phyloP scores from a whole-genome alignment of 2,113 vertebrate species.

The Acrocephalus kingi region DNA sequence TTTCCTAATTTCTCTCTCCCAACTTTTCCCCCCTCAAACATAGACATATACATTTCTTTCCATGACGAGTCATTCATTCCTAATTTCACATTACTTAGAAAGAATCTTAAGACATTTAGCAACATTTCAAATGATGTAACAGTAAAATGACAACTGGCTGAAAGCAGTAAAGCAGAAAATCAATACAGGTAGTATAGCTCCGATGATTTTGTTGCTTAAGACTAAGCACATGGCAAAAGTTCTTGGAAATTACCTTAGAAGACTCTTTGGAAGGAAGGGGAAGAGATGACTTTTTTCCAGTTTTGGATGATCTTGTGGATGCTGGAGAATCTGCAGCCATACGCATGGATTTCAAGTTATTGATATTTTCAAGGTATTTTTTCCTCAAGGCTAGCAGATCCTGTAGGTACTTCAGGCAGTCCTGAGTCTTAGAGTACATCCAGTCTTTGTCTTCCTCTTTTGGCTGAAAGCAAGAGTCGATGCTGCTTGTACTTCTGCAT shows the following conservation, averaged over 20 bases:
- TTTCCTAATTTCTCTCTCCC: background rate
- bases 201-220: background rate
- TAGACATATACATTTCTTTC: background rate
- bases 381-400: slow-evolving; percentile 89
- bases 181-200: background rate
- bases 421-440: slow-evolving; percentile 89
- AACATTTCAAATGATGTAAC: background rate
- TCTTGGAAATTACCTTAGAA: slow-evolving; percentile 68
- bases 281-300: slow-evolving; percentile 70
- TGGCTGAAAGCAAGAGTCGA: slow-evolving; percentile 80
- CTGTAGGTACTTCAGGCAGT: slow-evolving; percentile 91
- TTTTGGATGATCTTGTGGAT: slow-evolving; percentile 60
- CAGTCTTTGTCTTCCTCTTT: slow-evolving; percentile 88
- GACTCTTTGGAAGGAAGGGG: slow-evolving; percentile 54
- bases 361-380: slow-evolving; percentile 84
- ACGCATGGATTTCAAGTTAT: slow-evolving; percentile 75
- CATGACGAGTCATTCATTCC: background rate
- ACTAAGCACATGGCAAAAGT: background rate
- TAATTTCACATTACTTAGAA: background rate
- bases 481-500: slow-evolving; percentile 84
- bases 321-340: slow-evolving; percentile 39
- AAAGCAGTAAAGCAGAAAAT: background rate
- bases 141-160: background rate
- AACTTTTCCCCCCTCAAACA: background rate
- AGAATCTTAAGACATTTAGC: background rate